Evolutionary conservation across 2,888 invertebrate species (phyloP).

Genomic region (Gari tellinella): DNA sequence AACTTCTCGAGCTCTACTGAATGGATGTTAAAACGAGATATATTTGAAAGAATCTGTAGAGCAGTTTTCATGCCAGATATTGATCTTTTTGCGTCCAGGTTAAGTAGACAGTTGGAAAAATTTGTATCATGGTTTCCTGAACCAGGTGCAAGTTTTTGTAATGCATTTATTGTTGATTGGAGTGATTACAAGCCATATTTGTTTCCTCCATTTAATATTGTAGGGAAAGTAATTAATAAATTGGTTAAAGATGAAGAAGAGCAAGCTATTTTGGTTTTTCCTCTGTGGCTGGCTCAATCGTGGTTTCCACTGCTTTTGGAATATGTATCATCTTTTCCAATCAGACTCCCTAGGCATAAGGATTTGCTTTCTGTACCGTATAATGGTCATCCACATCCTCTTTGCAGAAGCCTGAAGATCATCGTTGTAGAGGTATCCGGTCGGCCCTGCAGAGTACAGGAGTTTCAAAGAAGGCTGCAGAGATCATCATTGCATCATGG

Average conservation of each 20-base stretch:
- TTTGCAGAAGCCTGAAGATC: conserved; percentile 7
- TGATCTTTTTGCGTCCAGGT: conserved; percentile 44
- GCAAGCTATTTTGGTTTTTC: conserved; percentile 36
- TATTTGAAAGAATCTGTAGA: conserved; percentile 13
- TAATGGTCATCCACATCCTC: conserved; percentile 12
- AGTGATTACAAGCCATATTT: conserved; percentile 24
- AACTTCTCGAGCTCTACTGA: conserved; percentile 41
- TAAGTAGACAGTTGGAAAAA: conserved; percentile 16
- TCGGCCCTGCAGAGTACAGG: conserved; percentile 18
- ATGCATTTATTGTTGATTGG: conserved; percentile 55
- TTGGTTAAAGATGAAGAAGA: conserved; percentile 38
- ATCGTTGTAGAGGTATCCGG: conserved; percentile 39
- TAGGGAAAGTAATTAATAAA: conserved; percentile 44
- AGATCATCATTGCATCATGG: conserved; percentile 27
- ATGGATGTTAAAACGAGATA: conserved; percentile 42
- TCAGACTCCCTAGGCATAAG: conserved; percentile 35
- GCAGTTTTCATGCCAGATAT: conserved; percentile 39
- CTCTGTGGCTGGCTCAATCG: conserved; percentile 44
- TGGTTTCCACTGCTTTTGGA: conserved; percentile 49
- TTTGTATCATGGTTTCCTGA: conserved; percentile 52
- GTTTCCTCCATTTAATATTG: conserved; percentile 52
- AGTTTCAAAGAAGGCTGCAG: conserved; percentile 7
- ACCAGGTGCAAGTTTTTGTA: conserved; percentile 17
- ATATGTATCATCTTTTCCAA: conserved; percentile 32
- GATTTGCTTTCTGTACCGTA: conserved; percentile 30